phyloP scores from a whole-genome alignment of 2,797 vertebrate genomes.

The Tangara arthus region DNA sequence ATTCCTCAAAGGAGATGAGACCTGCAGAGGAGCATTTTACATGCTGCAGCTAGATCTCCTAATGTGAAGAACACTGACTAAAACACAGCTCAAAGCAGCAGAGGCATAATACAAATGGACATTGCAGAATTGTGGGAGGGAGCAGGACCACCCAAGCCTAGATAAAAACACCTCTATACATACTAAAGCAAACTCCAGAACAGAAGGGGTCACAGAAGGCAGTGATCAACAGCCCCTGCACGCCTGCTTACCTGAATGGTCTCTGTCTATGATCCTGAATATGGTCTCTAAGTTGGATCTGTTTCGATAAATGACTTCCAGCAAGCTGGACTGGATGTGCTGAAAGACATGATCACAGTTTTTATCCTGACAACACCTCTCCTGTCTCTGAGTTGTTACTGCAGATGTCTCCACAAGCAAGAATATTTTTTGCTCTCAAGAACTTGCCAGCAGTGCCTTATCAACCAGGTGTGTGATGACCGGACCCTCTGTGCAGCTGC shows the following conservation, averaged over 20 bases:
- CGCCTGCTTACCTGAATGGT: slow-evolving; percentile 85
- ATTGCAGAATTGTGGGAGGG: not conserved
- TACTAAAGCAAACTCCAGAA: not conserved
- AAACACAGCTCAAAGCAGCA: not conserved
- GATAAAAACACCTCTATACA: not conserved
- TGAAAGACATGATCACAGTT: slow-evolving; percentile 38
- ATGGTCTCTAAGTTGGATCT: slow-evolving; percentile 92
- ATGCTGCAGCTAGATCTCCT: not conserved
- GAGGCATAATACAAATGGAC: not conserved
- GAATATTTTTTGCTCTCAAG: not conserved
- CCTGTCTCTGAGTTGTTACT: not conserved
- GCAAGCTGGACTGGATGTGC: slow-evolving; percentile 82
- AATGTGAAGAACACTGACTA: not conserved
- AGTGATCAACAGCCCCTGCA: fast-evolving
- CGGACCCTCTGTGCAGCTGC: not conserved
- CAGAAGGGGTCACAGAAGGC: not conserved
- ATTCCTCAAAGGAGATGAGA: slow-evolving; percentile 90
- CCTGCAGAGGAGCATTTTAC: slow-evolving; percentile 66
- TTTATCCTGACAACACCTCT: not conserved
- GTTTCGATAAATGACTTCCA: slow-evolving; percentile 92
- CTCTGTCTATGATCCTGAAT: slow-evolving; percentile 91
- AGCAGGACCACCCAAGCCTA: not conserved
- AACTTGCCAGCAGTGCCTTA: not conserved
- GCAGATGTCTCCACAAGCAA: not conserved
- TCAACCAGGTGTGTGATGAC: too few species aligned